Evolutionary conservation across 1,140 invertebrate genomes (phyloP), one percentile per base, ranked within the genome.

Genomic region (Mycetomoellerius zeteki): DNA sequence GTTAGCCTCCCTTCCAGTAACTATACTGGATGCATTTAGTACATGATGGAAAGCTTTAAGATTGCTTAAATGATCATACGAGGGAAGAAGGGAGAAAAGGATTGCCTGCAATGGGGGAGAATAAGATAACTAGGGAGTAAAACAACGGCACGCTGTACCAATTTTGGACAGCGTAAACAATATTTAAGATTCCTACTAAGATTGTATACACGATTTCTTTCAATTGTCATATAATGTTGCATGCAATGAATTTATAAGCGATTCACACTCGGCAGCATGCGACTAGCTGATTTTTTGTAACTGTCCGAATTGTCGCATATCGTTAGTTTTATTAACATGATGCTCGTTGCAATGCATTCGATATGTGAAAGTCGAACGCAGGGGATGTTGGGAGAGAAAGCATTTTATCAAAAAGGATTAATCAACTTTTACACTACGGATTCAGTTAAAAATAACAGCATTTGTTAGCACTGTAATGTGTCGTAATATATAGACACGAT

Each of bases 391-490:
- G 14, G 43, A 76, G 52, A 69, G 19, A 64, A 75, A 82, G 71
- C 33, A 73, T 86, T 69, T 60, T 56, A 62, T 52, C 30, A 60
- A 56, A 58, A 85, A 37, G 10, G 12, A 73, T 62, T 64, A 75
- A 80, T 84, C 24, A 62, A 87, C 62, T 85, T 71, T 86, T 72
- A 84, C 77, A 87, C 47, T 52, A 58, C 43, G 37, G 77, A 76
- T 85, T 43, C 88, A 72, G 73, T 87, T 58, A 56, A 37, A 64
- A 58, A 12, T 60, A 80, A 56, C 80, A 69, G 88, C 89, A 90
- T 90, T 90, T 89, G 89, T 89, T 90, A 89, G 80, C 62, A 87
- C 82, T 73, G 52, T 80, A 85, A 67, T 30, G 86, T 88, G 88
- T 90, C 73, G n/a, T 60, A 47, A 80, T 87, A 89, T 72, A 84